phyloP scores from a whole-genome alignment of 2,797 vertebrate genomes.

The Notamacropus eugenii region DNA sequence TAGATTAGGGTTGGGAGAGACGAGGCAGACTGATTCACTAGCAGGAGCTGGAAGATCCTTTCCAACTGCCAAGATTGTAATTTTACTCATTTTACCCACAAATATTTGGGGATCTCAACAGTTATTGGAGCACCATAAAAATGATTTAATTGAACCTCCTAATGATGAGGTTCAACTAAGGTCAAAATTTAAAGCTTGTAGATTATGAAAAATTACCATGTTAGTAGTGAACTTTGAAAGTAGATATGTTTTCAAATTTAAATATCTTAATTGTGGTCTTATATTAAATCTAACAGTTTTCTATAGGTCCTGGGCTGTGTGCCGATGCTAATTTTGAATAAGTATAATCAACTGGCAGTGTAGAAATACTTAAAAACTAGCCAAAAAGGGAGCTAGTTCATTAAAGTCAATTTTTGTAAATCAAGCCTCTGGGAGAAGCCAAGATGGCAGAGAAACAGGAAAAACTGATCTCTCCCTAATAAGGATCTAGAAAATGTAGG shows the following conservation, averaged over 20 bases:
- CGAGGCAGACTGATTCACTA: neutral
- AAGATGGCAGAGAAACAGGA: too few species aligned
- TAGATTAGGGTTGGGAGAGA: neutral
- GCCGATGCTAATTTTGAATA: too few species aligned
- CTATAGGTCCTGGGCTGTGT: too few species aligned
- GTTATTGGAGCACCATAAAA: neutral
- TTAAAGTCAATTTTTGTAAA: too few species aligned
- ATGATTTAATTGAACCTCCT: neutral
- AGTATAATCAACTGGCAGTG: too few species aligned
- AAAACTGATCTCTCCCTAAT: too few species aligned
- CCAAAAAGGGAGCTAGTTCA: too few species aligned
- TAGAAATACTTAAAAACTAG: too few species aligned
- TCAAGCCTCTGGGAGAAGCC: too few species aligned
- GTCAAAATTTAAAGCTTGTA: too few species aligned
- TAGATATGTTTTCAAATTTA: neutral
- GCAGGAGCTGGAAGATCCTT: neutral
- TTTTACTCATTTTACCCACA: neutral
- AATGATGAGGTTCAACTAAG: neutral
- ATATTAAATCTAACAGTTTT: neutral
- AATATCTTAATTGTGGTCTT: neutral
- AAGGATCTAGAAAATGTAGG: too few species aligned
- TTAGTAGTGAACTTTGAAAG: neutral
- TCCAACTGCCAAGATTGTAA: neutral
- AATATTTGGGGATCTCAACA: neutral
- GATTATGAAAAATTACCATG: neutral